Conservation (phyloP, 1,140 invertebrate species). For the Drosophila nigrodunni region DNA sequence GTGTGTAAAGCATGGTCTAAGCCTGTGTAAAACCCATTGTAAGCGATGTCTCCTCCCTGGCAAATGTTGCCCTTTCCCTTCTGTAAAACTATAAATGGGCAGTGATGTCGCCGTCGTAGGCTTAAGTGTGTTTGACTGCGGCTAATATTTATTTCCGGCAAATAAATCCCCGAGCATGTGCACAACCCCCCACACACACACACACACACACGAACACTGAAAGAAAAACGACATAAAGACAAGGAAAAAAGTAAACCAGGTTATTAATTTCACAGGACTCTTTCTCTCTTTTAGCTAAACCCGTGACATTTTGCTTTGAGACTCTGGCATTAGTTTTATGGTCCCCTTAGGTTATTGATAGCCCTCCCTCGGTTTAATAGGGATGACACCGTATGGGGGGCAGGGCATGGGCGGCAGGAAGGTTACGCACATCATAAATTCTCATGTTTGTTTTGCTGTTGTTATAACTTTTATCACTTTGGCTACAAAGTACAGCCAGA, state of each 20-base stretch:
- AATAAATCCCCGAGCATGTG: slow-evolving; percentile 76
- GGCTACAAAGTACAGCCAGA: slow-evolving; percentile 26
- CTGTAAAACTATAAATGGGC: slow-evolving; percentile 75
- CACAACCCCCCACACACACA: slow-evolving; percentile 30
- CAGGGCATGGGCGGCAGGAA: neutral
- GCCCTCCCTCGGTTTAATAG: slow-evolving; percentile 3
- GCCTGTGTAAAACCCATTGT: slow-evolving; percentile 69
- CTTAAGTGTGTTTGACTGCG: slow-evolving; percentile 83
- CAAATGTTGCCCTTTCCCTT: neutral
- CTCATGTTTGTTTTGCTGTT: slow-evolving; percentile 59
- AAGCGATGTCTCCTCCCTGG: neutral
- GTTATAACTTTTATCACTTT: slow-evolving; percentile 66
- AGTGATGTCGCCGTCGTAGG: slow-evolving; percentile 53
- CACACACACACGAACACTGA: slow-evolving; percentile 30
- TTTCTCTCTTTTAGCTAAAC: slow-evolving; percentile 28
- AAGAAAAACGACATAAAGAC: slow-evolving; percentile 38
- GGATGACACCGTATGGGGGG: neutral
- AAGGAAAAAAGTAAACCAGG: slow-evolving; percentile 67
- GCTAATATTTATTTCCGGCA: slow-evolving; percentile 84
- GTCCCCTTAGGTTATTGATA: slow-evolving; percentile 68
- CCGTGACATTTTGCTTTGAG: slow-evolving; percentile 50
- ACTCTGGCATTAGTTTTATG: slow-evolving; percentile 73
- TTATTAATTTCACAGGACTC: slow-evolving; percentile 80
- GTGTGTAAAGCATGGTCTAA: slow-evolving; percentile 79
- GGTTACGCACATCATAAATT: slow-evolving; percentile 69